Base-by-base conservation (phyloP, 2,888 invertebrate species). In the Tholera decimalis region DNA sequence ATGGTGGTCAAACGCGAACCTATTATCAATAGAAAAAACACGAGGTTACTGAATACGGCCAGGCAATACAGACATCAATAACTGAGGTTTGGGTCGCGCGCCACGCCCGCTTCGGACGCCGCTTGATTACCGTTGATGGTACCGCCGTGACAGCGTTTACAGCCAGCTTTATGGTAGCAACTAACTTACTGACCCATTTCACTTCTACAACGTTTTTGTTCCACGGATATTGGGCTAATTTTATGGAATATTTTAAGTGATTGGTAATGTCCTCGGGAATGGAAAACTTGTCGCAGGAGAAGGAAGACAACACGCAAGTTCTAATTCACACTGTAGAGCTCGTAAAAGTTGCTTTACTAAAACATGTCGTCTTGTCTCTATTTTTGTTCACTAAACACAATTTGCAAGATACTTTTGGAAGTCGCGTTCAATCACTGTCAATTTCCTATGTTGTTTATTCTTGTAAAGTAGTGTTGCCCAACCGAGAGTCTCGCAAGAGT, bases 91-190 rank as follows among this genome's bases (percentile, higher is more conserved):
- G 37, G 44, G 74, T 24, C 78, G 22, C 73, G 33, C 78, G 33
- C 74, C 74, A 24, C 74, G 28, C 74, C 74, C 67, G 51, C 55
- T 78, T n/a, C n/a, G 79, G 57, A 73, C 26, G 26, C 47, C 41
- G 54, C 60, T 73, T 46, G 74, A 74, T 73, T 73, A 73, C 74
- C 13, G 15, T 18, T 50, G 73, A 77, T 73, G 56, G 39, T 56
- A 22, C 58, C 66, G 41, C 35, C 41, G 72, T 50, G 49, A 33
- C 54, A 35, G n/a, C 79, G 46, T 78, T 78, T 28, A 54, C 44
- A 54, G 41, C 47, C 39, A n/a, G 41, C 47, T 78, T 74, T 73
- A 78, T 46, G 53, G 79, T 15, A 37, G 30, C n/a, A 22, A 49
- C 44, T 60, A 64, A 61, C 78, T 78, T 73, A 78, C 60, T 26